Evolutionary conservation across 1,140 invertebrate genomes (phyloP), one percentile per base, ranked within the genome.

Genomic region (Pseudomyrmex flavicornis): DNA sequence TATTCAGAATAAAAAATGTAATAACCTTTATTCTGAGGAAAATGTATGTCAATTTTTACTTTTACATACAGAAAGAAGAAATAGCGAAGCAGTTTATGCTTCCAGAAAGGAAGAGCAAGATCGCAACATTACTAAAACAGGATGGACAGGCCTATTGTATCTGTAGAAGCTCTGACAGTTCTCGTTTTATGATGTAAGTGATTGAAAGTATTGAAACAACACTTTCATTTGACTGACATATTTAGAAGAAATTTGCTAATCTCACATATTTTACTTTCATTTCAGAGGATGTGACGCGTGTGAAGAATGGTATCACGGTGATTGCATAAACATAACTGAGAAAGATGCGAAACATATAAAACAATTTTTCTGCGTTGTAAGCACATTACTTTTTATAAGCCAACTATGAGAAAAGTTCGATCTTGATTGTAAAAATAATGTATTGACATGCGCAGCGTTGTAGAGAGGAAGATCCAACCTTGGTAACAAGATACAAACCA

Each of bases 291-390:
- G 99, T 95, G 99, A 99, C 94, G 96, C 97, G 48, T 99, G 99
- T 94, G 98, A 99, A 93, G 98, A 99, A 95, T 99, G 99, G 99
- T 99, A 99, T 92, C 99, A 99, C 94, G 98, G 98, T 10, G 98
- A 99, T 91, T 99, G 99, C 93, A 99, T 99, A 90, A 98, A 97
- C 88, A 98, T 99, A 80, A 98, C 98, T 10, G 97, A 99, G 92
- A 96, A 97, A 87, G 97, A 99, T 93, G 97, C 99, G 0, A 98
- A 98, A 91, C 96, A 97, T 82, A 99, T 99, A 70, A 98, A 98
- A 91, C 97, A 98, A 88, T 99, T 98, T 91, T 99, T 97, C 93
- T 99, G 99, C 94, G 95, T 94, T 79, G 95, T 95, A 93, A 94
- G 93, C 85, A 62, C 70, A 82, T 52, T 74, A 26, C n/a, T 69